Evolutionary conservation across 2,113 vertebrate species (phyloP).

Genomic region (Ceuthmochares aereus): DNA sequence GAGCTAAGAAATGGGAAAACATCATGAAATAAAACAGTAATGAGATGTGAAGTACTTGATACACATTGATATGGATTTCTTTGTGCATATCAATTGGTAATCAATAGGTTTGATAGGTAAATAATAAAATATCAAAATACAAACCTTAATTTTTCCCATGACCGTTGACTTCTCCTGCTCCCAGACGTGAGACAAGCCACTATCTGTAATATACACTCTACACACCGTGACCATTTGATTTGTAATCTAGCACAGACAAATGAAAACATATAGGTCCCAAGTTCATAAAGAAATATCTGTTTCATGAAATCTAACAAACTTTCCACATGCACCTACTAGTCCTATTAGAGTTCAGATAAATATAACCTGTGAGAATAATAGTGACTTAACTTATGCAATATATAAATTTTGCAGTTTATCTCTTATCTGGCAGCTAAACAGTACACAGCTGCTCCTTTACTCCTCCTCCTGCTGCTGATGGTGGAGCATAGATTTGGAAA

Average conservation of each 20-base stretch:
- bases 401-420: too few relatives aligned
- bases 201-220: conserved; percentile 84
- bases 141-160: conserved; percentile 84
- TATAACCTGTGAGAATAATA: background rate
- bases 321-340: background rate
- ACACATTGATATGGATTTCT: background rate
- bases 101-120: background rate
- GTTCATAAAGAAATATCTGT: background rate
- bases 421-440: too few relatives aligned
- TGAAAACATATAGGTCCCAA: background rate
- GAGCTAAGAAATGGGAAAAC: background rate
- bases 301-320: background rate
- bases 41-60: background rate
- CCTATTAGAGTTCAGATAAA: background rate
- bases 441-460: too few relatives aligned
- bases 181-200: conserved; percentile 78
- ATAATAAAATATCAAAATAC: background rate
- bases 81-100: background rate
- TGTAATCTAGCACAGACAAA: conserved; percentile 78
- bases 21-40: background rate
- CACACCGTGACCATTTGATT: conserved; percentile 88
- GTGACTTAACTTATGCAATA: background rate
- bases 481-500: too few relatives aligned
- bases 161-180: conserved; percentile 80
- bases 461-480: too few relatives aligned